Conservation (phyloP, 1,140 invertebrate species). For the Arctopsyche grandis region DNA sequence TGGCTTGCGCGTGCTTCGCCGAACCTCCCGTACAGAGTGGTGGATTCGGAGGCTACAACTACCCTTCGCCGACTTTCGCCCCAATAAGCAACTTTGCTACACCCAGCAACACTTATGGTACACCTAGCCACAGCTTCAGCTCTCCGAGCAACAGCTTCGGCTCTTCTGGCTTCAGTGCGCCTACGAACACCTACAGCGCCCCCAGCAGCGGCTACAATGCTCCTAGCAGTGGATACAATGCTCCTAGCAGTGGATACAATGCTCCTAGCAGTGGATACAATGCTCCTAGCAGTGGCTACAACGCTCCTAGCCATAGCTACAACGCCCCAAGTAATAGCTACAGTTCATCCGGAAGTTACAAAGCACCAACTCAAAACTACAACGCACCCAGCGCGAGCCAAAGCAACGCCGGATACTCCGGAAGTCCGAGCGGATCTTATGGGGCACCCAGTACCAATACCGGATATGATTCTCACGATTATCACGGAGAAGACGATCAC, state of each 20-base stretch:
- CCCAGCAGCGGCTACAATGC: slow-evolving; percentile 35
- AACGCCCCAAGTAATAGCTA: slow-evolving; percentile 32
- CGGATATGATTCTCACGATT: slow-evolving; percentile 50
- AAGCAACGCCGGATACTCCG: slow-evolving; percentile 21
- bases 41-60: slow-evolving; percentile 48
- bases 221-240: slow-evolving; percentile 38
- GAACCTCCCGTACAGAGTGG: slow-evolving; percentile 47
- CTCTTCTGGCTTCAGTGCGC: slow-evolving; percentile 22
- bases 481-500: slow-evolving; percentile 52
- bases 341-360: slow-evolving; percentile 35
- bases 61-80: slow-evolving; percentile 41
- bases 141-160: slow-evolving; percentile 24
- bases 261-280: slow-evolving; percentile 36
- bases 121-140: slow-evolving; percentile 21
- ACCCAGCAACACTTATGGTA: slow-evolving; percentile 40
- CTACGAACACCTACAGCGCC: slow-evolving; percentile 32
- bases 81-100: slow-evolving; percentile 37
- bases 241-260: slow-evolving; percentile 27
- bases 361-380: slow-evolving; percentile 39
- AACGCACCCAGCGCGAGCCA: slow-evolving; percentile 39
- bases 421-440: slow-evolving; percentile 28
- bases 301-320: slow-evolving; percentile 31
- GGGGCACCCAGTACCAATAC: slow-evolving; percentile 7
- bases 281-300: slow-evolving; percentile 41
- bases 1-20: slow-evolving; percentile 29